Conservation (phyloP, 2,797 vertebrate species). For the Ambastaia sidthimunki region DNA sequence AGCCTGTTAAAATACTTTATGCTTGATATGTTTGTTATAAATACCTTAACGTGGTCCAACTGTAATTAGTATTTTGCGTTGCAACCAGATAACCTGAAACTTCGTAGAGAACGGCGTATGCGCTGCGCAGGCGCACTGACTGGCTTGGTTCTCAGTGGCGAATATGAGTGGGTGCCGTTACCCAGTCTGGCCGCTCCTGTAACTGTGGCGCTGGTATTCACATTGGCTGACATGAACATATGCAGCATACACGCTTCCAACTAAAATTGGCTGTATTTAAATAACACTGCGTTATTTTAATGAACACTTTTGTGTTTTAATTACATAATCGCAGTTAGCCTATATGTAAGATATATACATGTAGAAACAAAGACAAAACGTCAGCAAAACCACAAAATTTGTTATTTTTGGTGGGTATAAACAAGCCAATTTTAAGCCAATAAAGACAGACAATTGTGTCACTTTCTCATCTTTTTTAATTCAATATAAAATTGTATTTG, state of each 20-base stretch:
- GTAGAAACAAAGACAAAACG: background rate
- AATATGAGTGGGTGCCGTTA: constrained; percentile 37
- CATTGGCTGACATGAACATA: constrained; percentile 8
- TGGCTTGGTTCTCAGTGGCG: constrained; percentile 18
- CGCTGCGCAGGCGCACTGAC: constrained; percentile 57
- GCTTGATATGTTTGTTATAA: background rate
- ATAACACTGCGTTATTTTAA: background rate
- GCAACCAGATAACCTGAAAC: constrained; percentile 58
- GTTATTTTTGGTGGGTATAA: background rate
- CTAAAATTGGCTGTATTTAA: constrained; percentile 18
- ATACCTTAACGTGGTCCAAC: constrained; percentile 43
- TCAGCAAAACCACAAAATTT: background rate
- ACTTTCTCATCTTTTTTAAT: constrained; percentile 59
- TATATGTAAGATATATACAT: background rate
- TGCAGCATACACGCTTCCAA: background rate
- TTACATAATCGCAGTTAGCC: background rate
- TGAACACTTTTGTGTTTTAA: background rate
- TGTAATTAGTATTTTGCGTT: constrained; percentile 18
- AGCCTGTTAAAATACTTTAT: background rate
- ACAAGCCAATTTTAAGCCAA: no score
- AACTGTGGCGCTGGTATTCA: constrained; percentile 46
- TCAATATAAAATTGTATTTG: constrained; percentile 64
- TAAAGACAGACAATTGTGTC: background rate
- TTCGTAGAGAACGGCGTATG: constrained; percentile 55
- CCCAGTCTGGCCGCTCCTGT: constrained; percentile 7